Conservation (phyloP, 37 sponge, comb jelly and placozoan species). For the Aplysina aerophoba region DNA sequence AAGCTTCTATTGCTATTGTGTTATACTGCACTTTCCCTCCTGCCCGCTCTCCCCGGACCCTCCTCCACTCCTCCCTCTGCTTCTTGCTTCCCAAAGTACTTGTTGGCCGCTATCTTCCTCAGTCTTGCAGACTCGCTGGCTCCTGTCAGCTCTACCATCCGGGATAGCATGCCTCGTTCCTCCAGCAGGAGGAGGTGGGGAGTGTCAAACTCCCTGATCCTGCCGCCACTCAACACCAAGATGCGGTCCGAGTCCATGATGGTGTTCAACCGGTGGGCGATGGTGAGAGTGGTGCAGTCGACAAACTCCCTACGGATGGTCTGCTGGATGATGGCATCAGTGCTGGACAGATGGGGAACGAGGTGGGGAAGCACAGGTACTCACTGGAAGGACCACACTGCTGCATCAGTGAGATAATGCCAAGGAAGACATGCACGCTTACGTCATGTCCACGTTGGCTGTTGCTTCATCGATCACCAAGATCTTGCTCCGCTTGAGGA, state of each 20-base stretch:
- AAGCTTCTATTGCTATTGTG: no score
- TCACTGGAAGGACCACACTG: no score
- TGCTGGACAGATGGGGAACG: constrained; percentile 32
- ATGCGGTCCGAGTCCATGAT: constrained; percentile 86
- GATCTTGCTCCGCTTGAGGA: constrained; percentile 77
- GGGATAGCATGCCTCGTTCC: constrained; percentile 29
- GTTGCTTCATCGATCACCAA: constrained; percentile 86
- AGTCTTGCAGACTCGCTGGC: constrained; percentile 34
- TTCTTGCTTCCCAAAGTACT: neutral
- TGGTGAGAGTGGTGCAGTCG: constrained; percentile 81
- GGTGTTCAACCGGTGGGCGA: constrained; percentile 92
- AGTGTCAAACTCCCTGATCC: constrained; percentile 49
- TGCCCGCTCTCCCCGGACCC: no score
- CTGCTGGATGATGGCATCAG: constrained; percentile 84
- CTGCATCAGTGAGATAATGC: neutral
- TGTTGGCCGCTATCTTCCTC: constrained; percentile 43
- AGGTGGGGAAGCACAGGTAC: no score
- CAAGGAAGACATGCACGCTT: neutral
- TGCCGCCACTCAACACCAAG: constrained; percentile 61
- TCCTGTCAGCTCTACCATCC: constrained; percentile 64
- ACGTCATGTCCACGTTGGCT: constrained; percentile 76
- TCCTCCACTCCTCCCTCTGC: no score
- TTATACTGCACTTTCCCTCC: no score
- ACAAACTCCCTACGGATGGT: constrained; percentile 67
- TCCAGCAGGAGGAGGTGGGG: constrained; percentile 47